Base-by-base conservation (phyloP, 1,140 invertebrate species). In the Philaenus spumarius region DNA sequence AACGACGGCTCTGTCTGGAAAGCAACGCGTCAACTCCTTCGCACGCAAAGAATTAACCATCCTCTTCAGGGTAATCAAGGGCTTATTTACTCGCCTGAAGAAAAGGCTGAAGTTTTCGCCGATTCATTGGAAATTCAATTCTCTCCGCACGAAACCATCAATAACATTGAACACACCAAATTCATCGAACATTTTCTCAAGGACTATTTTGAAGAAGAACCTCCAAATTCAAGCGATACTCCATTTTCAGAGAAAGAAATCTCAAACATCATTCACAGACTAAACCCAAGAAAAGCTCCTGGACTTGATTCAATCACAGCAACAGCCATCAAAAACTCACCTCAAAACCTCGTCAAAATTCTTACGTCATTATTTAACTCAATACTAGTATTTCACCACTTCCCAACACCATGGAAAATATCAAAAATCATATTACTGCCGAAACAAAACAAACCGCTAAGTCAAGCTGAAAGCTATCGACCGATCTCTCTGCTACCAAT, bases 361-460 rank as follows among this genome's bases (percentile, higher is more conserved):
- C 6, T 73, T 6, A 55, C 45, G 15, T 60, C 66, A 24, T 66
- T 72, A 5, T 68, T 70, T 23, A 72, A 71, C 46, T 58, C 65
- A 12, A 58, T 51, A 1, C 23, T 72, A 0, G 62, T 61, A 60
- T 56, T 61, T 7, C 58, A 62, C n/a, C 61, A 69, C 43, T 72
- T 67, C 47, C 68, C 69, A 0, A 0, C 4, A 2, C 7, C 51
- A 2, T 72, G 68, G 68, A 75, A 75, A 67, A 51, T 61, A 15
- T 72, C 68, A 1, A 69, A 58, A 2, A 59, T 74, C 5, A 64
- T 74, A 11, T 60, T 68, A 0, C 69, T 76, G 23, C 66, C 51
- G 1, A 76, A 76, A 65, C 67, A 69, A 2, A 65, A 67, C 5
- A 76, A 78, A 66, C 46, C 67, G 22, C 40, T 48, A 19, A 53